These are phyloP conservation scores for Sebastes fasciatus DNA, from an alignment of 2,113 vertebrate genomes.

Conservation along the genomic window DNA sequence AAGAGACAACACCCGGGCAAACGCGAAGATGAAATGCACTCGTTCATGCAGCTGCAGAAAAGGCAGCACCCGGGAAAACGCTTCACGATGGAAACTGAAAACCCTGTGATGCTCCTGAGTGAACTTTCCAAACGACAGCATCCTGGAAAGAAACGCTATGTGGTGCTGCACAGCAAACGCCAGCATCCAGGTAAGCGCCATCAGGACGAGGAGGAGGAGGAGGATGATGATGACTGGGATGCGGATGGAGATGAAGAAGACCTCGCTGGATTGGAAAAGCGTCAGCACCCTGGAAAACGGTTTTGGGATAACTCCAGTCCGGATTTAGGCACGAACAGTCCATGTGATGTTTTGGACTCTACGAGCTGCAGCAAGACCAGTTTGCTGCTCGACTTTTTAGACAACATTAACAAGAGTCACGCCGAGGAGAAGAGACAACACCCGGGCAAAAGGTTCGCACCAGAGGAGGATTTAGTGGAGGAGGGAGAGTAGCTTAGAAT, in stretches of 20 bases:
- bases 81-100: constrained; percentile 70
- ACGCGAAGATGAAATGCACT: constrained; percentile 80
- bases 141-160: constrained; percentile 85
- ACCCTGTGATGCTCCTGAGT: constrained; percentile 64
- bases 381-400: constrained; percentile 87
- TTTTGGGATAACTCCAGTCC: constrained; percentile 78
- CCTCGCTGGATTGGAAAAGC: constrained; percentile 82
- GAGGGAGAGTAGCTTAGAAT: constrained; percentile 77
- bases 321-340: constrained; percentile 76
- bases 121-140: constrained; percentile 89
- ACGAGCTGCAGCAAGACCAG: constrained; percentile 84
- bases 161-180: constrained; percentile 76
- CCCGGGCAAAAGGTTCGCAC: constrained; percentile 86
- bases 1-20: constrained; percentile 87
- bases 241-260: constrained; percentile 64
- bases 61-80: constrained; percentile 89
- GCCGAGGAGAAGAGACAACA: constrained; percentile 90
- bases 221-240: constrained; percentile 51
- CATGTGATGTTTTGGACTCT: constrained; percentile 82
- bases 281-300: constrained; percentile 90
- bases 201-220: constrained; percentile 71
- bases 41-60: constrained; percentile 78
- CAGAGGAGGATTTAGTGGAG: constrained; percentile 79
- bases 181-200: constrained; percentile 86
- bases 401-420: constrained; percentile 80